Percentiles rank a stretch among this genome's conserved stretches.
These are phyloP conservation scores for Acanthurus leucopareius DNA, from an alignment of 2,797 vertebrate genomes.

Conservation along the genomic window DNA sequence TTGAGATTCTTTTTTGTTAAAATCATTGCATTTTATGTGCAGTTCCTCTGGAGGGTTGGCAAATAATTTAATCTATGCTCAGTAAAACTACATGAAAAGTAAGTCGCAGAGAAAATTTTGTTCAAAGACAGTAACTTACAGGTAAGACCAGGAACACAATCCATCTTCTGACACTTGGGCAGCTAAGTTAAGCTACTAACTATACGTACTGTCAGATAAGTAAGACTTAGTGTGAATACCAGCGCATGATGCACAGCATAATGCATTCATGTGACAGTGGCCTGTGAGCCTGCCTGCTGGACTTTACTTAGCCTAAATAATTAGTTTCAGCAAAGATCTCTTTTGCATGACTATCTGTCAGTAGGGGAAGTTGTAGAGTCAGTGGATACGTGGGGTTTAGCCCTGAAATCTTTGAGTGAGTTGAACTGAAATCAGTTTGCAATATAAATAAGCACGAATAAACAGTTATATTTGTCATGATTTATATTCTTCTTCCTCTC, in stretches of 20 bases:
- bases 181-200: background rate
- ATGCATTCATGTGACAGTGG: too few relatives aligned
- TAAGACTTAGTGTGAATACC: background rate
- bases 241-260: background rate
- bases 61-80: too few relatives aligned
- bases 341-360: background rate
- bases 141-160: too few relatives aligned
- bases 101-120: too few relatives aligned
- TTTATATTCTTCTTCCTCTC: too few relatives aligned
- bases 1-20: background rate
- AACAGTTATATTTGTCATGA: too few relatives aligned
- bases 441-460: too few relatives aligned
- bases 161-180: background rate
- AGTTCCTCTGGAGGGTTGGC: background rate
- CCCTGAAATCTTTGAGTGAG: background rate
- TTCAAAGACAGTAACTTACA: too few relatives aligned
- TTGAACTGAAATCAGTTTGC: background rate
- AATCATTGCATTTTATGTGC: background rate
- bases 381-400: background rate
- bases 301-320: background rate
- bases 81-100: too few relatives aligned
- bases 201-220: background rate
- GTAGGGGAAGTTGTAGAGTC: background rate
- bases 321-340: background rate
- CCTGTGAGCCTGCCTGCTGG: background rate